Evolutionary conservation across 2,113 vertebrate species (phyloP).

Genomic region (Neodon shergylaensis): DNA sequence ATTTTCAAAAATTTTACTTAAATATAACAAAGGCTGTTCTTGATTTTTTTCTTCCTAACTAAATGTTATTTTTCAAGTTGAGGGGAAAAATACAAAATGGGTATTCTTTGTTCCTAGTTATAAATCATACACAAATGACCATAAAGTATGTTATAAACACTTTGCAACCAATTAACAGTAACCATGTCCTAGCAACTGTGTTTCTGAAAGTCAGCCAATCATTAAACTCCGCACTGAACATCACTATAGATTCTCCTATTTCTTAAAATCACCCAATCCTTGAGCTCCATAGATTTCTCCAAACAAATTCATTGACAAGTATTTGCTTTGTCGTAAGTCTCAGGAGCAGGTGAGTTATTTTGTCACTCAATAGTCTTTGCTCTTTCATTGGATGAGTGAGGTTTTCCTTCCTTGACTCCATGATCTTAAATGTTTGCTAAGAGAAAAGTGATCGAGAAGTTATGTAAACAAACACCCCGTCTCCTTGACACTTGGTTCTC

Average conservation of each 20-base stretch:
- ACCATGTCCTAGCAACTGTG: not conserved
- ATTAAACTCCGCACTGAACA: not conserved
- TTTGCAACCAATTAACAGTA: not conserved
- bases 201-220: not conserved
- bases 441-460: not conserved
- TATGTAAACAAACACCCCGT: not conserved
- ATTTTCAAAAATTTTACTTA: not conserved
- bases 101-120: not conserved
- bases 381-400: not conserved
- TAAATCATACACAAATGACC: not conserved
- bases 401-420: not conserved
- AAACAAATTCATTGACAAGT: not conserved
- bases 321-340: not conserved
- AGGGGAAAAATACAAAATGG: slow-evolving; percentile 4
- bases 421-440: not conserved
- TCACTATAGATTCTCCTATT: not conserved
- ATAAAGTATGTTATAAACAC: not conserved
- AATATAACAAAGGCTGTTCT: not conserved
- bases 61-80: slow-evolving; percentile 2
- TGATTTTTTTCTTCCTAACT: not conserved
- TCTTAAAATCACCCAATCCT: not conserved
- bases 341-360: not conserved
- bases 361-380: not conserved
- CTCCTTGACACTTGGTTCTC: not conserved
- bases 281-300: not conserved